Percentiles rank a stretch among this genome's conserved stretches.
These are phyloP conservation scores for Coenonympha glycerion DNA, from an alignment of 2,888 invertebrate species.

Conservation along the genomic window DNA sequence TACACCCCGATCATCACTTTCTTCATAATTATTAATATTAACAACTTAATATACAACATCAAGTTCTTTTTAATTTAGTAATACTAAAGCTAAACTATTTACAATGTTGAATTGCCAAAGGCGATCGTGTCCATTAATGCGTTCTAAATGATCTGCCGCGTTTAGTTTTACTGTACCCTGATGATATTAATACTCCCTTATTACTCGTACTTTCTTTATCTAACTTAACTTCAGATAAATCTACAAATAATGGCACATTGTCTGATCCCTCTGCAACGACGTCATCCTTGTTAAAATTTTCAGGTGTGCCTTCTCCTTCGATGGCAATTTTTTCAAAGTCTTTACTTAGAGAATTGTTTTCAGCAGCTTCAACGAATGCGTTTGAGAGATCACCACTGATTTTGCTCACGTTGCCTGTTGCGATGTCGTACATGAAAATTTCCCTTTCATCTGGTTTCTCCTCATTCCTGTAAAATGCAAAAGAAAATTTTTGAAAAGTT, in stretches of 20 bases:
- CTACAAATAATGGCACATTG: slow-evolving; percentile 73
- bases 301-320: slow-evolving; percentile 67
- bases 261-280: slow-evolving; percentile 58
- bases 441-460: slow-evolving; percentile 78
- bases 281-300: slow-evolving; percentile 56
- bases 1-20: slow-evolving; percentile 72
- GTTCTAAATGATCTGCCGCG: slow-evolving; percentile 64
- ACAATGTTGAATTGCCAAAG: slow-evolving; percentile 50
- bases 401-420: slow-evolving; percentile 83
- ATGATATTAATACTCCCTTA: slow-evolving; percentile 66
- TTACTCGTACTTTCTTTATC: slow-evolving; percentile 52
- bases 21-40: slow-evolving; percentile 56
- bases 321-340: slow-evolving; percentile 77
- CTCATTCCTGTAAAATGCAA: slow-evolving; percentile 59
- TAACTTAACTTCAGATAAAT: slow-evolving; percentile 63
- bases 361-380: slow-evolving; percentile 90
- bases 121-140: slow-evolving; percentile 48
- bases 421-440: slow-evolving; percentile 91
- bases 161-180: slow-evolving; percentile 74
- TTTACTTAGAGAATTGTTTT: slow-evolving; percentile 84
- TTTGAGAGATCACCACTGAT: slow-evolving; percentile 87
- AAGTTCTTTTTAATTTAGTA: slow-evolving; percentile 68
- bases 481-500: not conserved
- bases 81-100: slow-evolving; percentile 71
- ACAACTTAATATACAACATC: slow-evolving; percentile 59